A percentile compares a stretch with the other conserved stretches of the same genome.
phyloP scores from a whole-genome alignment of 2,888 invertebrate species.

The Galeopsomyia nigrocyanea region DNA sequence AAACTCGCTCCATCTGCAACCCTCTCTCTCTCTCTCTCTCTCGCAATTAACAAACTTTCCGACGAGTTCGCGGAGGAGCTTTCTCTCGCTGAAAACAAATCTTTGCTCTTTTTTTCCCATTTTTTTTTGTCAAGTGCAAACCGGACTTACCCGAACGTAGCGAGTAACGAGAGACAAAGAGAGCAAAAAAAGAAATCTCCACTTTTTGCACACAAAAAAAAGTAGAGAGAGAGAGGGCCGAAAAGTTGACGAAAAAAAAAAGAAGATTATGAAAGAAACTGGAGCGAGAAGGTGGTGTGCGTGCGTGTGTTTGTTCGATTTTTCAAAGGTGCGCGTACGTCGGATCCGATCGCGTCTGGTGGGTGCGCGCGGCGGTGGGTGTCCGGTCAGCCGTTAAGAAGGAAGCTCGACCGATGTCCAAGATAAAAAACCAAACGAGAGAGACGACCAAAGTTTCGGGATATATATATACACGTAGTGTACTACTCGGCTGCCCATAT shows the following conservation, averaged over 20 bases:
- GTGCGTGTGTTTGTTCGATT: constrained; percentile 1
- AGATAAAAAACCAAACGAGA: constrained; percentile 59
- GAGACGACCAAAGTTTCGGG: constrained; percentile 49
- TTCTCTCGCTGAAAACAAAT: not conserved
- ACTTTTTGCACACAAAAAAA: not conserved
- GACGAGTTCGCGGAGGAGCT: too few species aligned
- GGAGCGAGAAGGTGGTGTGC: not conserved
- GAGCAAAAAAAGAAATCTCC: not conserved
- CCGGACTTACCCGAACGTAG: not conserved
- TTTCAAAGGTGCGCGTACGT: constrained; percentile 41
- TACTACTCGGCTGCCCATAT: not conserved
- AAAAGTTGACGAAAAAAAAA: not conserved
- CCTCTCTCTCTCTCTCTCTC: constrained; percentile 26
- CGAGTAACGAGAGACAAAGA: not conserved
- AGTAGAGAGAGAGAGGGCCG: not conserved
- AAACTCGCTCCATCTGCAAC: constrained; percentile 40
- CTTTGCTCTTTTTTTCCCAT: not conserved
- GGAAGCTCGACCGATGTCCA: constrained; percentile 66
- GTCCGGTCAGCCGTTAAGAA: constrained; percentile 67
- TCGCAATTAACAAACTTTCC: constrained; percentile 8
- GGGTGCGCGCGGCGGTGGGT: constrained; percentile 49
- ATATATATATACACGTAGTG: constrained; percentile 23
- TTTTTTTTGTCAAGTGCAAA: not conserved
- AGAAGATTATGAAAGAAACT: not conserved
- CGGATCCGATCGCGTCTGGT: constrained; percentile 38